Base-by-base conservation (phyloP, 92 coral and sea anemone genomes). In the Siderastrea siderea region DNA sequence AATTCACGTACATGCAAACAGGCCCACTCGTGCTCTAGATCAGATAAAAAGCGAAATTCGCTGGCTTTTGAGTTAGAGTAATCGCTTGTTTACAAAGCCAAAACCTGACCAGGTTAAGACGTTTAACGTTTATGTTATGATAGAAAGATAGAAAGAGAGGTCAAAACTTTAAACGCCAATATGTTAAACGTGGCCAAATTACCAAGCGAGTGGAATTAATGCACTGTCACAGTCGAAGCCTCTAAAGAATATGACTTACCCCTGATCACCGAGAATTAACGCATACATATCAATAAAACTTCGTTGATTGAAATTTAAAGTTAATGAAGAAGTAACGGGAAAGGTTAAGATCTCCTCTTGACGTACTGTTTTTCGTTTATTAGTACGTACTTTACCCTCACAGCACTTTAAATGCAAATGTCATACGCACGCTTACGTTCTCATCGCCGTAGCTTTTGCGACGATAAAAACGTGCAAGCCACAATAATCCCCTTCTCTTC, bases 321-420 rank as follows among this genome's bases (percentile, higher is more conserved):
- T 67, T 71, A 44, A 68, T 54, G 45, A 66, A 80, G 44, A 52
- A 43, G 52, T 17, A 47, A 61, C n/a, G 14, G 57, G 52, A 66
- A 51, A 68, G 38, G 62, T 26, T 55, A 44, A 7, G 3, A 52
- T 58, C 64, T 7, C n/a, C 55, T 14, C 46, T 47, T 59, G 74
- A 47, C 17, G 43, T 17, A 7, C 17, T 45, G 6, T 70, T 68
- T n/a, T 49, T 7, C 62, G 48, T 11, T 82, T 62, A 54, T 67
- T 68, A 51, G 74, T 43, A 54, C 85, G 68, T 81, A 68, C 51
- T 44, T 45, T 11, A 19, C 11, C 1, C 62, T 60, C n/a, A 3
- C 47, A 82, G 49, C 57, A 44, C 78, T 82, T 70, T n/a, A 69
- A 70, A 82, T 82, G 86, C 78, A 70, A 82, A 82, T 82, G 62